Evolutionary conservation across 2,113 vertebrate genomes (phyloP), one percentile per base, ranked within the genome.

Genomic region (Phrynosoma platyrhinos): DNA sequence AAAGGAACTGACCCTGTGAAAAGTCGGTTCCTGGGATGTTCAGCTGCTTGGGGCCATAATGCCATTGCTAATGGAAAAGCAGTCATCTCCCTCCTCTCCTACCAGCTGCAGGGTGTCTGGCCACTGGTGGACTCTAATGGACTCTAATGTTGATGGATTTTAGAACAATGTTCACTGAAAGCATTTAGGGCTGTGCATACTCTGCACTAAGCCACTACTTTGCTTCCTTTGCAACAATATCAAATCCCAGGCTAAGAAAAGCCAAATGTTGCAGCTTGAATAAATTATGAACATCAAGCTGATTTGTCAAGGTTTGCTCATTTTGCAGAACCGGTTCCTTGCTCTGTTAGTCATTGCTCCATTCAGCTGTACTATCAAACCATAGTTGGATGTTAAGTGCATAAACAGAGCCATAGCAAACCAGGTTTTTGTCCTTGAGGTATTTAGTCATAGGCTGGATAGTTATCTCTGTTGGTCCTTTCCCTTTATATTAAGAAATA

Each of bases 81-180:
- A 20, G 36, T 32, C 3, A 9, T 36, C 52, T 58, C 71, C 27
- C 52, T 1, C 32, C 3, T 32, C 52, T 55, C 9, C 10, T 55
- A 18, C 21, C 68, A 55, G 52, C 83, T 25, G 71, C 83, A 62
- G 71, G 71, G 83, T 40, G 25, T 12, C 71, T 58, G 52, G 27
- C n/a, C 53, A 16, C 71, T 40, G 71, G 75, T 84, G 69, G 83
- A 62, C 83, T 75, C 52, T 62, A 84, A 75, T 84, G 71, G n/a
- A 84, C 69, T 84, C 47, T 55, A 32, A 72, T 55, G 69, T 20
- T 36, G 83, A 76, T 58, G 20, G 83, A 16, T 75, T 76, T 75
- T 75, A 75, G 68, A 75, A 58, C 12, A n/a, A 52, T 62, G 52
- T 13, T 21, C 14, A 25, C 52, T 69, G 30, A 71, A 47, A n/a